Evolutionary conservation across 2,113 vertebrate genomes (phyloP), one percentile per base, ranked within the genome.

Genomic region (Sylvia atricapilla): DNA sequence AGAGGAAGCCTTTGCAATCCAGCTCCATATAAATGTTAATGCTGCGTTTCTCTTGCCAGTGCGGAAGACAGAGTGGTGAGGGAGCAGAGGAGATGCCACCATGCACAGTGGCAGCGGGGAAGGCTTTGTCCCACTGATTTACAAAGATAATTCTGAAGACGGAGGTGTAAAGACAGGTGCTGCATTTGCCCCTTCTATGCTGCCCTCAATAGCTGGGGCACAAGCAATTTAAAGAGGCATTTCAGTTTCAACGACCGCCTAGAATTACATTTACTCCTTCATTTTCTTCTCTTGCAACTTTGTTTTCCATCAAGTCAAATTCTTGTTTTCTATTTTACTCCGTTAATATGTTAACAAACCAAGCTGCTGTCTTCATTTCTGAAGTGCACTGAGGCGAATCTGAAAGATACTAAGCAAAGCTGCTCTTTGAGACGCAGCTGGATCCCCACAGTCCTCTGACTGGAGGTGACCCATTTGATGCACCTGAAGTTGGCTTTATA

Each of bases 101-200:
- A 0, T 31, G 41, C 1, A 0, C 35, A 43, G 8, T 25, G 41
- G 13, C 3, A 44, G 10, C 28, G 28, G 15, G 19, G 17, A 35
- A 58, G 17, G 28, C 12, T 31, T 80, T 18, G 27, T 69, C 21
- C 39, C 31, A 16, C 31, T 46, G 80, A 53, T 2, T 17, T 52
- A 6, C 13, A 46, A 41, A 81, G 43, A 28, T 23, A 21, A 47
- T 52, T 41, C 67, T 44, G 44, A 79, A 79, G 30, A 22, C 11
- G 16, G 7, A 64, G 10, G 4, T 44, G 18, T 76, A 27, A 72
- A 86, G 20, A 43, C 10, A 39, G 11, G 28, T 67, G 46, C 30
- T 60, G 20, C 41, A 19, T 60, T n/a, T 69, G 1, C 5, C 19
- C 6, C 5, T 7, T 7, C 15, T 35, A 14, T n/a, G 39, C 18